A percentile compares a stretch with the other conserved stretches of the same genome.
Conservation (phyloP, 2,113 vertebrate species). For the Athene cunicularia region DNA sequence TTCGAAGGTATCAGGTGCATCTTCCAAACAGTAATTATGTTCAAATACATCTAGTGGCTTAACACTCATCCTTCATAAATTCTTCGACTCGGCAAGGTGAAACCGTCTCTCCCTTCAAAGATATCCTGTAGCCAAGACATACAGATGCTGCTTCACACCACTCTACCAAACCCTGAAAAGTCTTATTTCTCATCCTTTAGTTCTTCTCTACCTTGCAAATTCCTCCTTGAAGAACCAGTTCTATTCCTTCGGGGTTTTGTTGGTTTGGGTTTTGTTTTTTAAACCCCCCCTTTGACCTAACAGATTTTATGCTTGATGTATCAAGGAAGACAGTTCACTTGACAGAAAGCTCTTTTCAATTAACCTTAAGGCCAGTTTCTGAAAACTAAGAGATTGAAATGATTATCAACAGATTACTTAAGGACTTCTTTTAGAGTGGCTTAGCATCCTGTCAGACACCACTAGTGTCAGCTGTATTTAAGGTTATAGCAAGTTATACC, state of each 20-base stretch:
- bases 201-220: background rate
- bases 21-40: background rate
- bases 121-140: background rate
- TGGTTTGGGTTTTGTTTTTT: too few relatives aligned
- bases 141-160: background rate
- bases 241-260: background rate
- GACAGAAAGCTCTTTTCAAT: background rate
- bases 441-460: background rate
- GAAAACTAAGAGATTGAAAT: background rate
- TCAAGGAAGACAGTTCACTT: background rate
- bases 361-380: background rate
- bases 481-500: background rate
- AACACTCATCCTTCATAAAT: background rate
- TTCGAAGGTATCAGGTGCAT: background rate
- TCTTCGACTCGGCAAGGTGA: background rate
- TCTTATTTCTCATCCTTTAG: background rate
- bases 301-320: background rate
- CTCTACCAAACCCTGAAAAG: background rate
- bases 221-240: background rate
- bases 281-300: background rate
- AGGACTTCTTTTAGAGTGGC: background rate
- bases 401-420: background rate
- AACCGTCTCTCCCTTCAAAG: background rate
- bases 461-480: background rate
- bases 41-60: background rate